A percentile compares a stretch with the other conserved stretches of the same genome.
These are phyloP conservation scores for Drosophila nigricruria DNA, from an alignment of 2,888 invertebrate genomes.

Conservation along the genomic window DNA sequence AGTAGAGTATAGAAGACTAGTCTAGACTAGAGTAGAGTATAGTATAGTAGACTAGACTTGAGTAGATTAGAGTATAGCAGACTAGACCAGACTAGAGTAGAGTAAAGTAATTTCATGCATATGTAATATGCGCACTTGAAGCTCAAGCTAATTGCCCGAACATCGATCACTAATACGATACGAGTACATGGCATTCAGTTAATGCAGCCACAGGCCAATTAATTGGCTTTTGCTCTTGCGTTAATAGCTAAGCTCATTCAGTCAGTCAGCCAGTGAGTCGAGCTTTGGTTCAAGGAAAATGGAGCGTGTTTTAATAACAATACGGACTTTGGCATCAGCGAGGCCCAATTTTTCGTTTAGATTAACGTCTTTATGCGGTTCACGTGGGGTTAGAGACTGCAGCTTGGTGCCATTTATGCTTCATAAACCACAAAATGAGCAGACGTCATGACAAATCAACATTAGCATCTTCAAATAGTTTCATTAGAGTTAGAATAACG, in stretches of 20 bases:
- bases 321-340: slow-evolving; percentile 49
- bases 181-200: slow-evolving; percentile 45
- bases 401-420: slow-evolving; percentile 35
- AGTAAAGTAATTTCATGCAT: neutral
- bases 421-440: slow-evolving; percentile 47
- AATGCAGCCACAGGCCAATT: slow-evolving; percentile 56
- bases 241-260: slow-evolving; percentile 46
- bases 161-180: slow-evolving; percentile 29
- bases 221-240: slow-evolving; percentile 37
- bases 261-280: slow-evolving; percentile 13
- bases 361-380: slow-evolving; percentile 44
- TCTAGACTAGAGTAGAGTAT: neutral
- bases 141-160: slow-evolving; percentile 18
- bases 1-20: neutral
- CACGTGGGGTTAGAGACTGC: slow-evolving; percentile 36
- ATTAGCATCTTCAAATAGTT: slow-evolving; percentile 32
- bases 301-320: slow-evolving; percentile 60
- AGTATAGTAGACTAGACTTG: neutral
- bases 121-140: slow-evolving; percentile 13
- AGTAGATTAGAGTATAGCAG: neutral
- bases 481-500: slow-evolving; percentile 1
- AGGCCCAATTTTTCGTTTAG: slow-evolving; percentile 32
- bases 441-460: slow-evolving; percentile 50
- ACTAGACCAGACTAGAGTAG: neutral
- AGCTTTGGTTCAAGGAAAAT: slow-evolving; percentile 75